Evolutionary conservation across 2,113 vertebrate genomes (phyloP).

Genomic region (Elephantulus edwardii): DNA sequence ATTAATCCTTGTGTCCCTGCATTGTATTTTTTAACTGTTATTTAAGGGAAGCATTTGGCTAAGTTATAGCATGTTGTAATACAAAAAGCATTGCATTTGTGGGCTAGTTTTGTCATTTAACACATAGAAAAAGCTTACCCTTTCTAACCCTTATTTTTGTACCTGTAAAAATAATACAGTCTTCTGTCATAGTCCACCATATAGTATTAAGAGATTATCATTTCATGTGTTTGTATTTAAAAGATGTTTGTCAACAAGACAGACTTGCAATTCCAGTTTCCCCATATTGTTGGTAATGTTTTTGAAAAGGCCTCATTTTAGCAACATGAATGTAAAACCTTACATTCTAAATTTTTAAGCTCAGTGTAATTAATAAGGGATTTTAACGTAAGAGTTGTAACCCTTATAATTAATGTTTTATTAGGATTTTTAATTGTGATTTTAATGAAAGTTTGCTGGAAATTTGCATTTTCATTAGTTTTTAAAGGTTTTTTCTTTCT

Average conservation of each 20-base stretch:
- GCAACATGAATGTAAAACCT: not conserved
- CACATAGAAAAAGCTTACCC: not conserved
- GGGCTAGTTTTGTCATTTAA: not conserved
- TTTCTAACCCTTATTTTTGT: constrained; percentile 23
- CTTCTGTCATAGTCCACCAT: not conserved
- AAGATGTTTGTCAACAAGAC: constrained; percentile 7
- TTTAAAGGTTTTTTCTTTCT: not conserved
- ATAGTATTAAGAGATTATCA: not conserved
- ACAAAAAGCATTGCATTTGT: not conserved
- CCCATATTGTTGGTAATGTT: not conserved
- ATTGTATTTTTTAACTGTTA: not conserved
- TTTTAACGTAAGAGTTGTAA: too few species aligned
- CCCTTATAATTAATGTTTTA: too few species aligned
- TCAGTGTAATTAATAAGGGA: not conserved
- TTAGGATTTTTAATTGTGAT: not conserved
- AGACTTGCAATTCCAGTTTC: not conserved
- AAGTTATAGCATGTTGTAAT: not conserved
- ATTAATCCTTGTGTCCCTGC: not conserved
- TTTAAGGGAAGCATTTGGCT: not conserved
- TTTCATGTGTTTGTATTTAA: not conserved
- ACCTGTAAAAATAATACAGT: not conserved
- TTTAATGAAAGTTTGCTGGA: not conserved
- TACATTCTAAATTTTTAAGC: not conserved
- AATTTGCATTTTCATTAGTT: not conserved
- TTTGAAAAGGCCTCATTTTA: constrained; percentile 37